Base-by-base conservation (phyloP, 2,113 vertebrate species). In the Mormyrus iriodes region DNA sequence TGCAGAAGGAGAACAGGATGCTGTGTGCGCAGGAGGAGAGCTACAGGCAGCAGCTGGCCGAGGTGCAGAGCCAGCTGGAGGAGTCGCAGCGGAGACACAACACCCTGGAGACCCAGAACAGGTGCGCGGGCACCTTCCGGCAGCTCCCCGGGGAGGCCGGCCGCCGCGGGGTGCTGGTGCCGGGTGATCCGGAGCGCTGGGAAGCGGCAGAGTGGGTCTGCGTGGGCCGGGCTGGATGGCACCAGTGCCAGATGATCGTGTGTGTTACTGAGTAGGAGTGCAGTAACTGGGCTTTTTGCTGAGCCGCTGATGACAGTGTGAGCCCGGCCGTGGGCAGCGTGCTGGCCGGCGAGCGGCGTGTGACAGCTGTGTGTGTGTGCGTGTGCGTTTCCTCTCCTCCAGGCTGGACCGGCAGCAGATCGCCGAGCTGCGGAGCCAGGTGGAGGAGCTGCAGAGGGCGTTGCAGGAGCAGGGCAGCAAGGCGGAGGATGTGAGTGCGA, bases 1-100 rank as follows among this genome's bases (percentile, higher is more conserved):
- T 98, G 2, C 97, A 97, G 92, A 95, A 94, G 79, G 97, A 98
- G 93, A 98, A 98, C 94, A 97, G 95, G 95, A 95, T 96, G 94
- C 90, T 98, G 89, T 97, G 97, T 48, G 94, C 93, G 89, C 97
- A 98, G 93, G 97, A 98, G 93, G 94, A 96, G 19, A 94, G 92
- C 0, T 97, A 95, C 95, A 93, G 95, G 2, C 95, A 96, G 90
- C 95, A 94, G 84, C 93, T 97, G 13, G 93, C 91, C 1, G 95
- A 96, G 91, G 93, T 95, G 65, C 95, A 97, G 94, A 93, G 91
- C 1, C 95, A 96, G 88, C 95, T 98, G 85, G 97, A 98, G 94
- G 95, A 97, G 85, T 95, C 96, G 2, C 97, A 96, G 92, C 96
- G 97, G 10, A 92, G 94, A 76, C 95, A 95, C 90, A 97, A 97